Percentiles rank a stretch among this genome's conserved stretches.
phyloP scores from a whole-genome alignment of 2,888 invertebrate genomes.

The Drosophila meridionalis region DNA sequence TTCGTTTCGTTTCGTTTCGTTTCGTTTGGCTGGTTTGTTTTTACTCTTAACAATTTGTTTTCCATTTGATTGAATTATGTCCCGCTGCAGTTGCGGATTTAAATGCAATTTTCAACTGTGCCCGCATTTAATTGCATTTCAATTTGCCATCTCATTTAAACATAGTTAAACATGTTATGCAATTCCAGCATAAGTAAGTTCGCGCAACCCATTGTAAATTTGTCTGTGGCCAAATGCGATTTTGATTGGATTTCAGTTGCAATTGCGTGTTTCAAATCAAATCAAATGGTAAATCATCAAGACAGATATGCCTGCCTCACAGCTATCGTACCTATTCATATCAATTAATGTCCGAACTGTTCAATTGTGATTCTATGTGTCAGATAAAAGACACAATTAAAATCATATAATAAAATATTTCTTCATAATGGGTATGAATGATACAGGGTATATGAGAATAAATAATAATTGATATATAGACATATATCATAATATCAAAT shows the following conservation, averaged over 20 bases:
- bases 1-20: slow-evolving; percentile 18
- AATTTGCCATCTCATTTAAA: slow-evolving; percentile 21
- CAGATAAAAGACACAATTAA: background rate
- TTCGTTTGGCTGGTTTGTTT: slow-evolving; percentile 12
- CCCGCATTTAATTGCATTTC: slow-evolving; percentile 30
- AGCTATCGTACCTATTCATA: slow-evolving; percentile 11
- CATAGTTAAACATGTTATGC: background rate
- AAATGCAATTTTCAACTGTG: slow-evolving; percentile 12
- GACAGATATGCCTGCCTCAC: background rate
- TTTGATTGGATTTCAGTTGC: background rate
- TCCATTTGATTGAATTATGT: slow-evolving; percentile 42
- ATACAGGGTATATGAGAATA: no score
- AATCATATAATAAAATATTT: background rate
- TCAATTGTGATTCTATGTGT: background rate
- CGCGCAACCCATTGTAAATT: background rate
- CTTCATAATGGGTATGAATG: no score
- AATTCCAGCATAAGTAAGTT: slow-evolving; percentile 13
- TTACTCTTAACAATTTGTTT: slow-evolving; percentile 32
- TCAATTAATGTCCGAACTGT: slow-evolving; percentile 30
- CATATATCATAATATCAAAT: no score
- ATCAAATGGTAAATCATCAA: slow-evolving; percentile 1
- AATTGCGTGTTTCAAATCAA: background rate
- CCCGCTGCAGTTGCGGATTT: slow-evolving; percentile 15
- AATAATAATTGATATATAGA: no score
- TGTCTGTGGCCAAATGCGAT: background rate